phyloP scores from a whole-genome alignment of 2,797 vertebrate species.

The Lycodopsis pacificus region DNA sequence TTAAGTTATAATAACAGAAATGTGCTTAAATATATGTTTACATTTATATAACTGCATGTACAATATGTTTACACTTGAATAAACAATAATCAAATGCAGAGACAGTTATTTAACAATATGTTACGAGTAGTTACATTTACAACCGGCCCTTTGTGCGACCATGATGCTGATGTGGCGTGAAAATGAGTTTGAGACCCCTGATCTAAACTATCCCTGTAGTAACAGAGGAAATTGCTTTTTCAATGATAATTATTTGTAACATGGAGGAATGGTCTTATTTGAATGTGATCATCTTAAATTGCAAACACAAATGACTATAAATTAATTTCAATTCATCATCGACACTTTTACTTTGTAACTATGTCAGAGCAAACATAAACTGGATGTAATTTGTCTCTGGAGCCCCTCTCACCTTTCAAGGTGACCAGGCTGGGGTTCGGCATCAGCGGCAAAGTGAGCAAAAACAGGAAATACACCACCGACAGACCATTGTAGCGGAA shows the following conservation, averaged over 20 bases:
- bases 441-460: slow-evolving; percentile 76
- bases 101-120: no score
- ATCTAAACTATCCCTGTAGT: background rate
- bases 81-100: no score
- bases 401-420: slow-evolving; percentile 74
- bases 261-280: background rate
- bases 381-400: background rate
- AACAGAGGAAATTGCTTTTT: background rate
- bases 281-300: background rate
- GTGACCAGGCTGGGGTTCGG: slow-evolving; percentile 72
- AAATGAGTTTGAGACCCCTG: no score
- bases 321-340: background rate
- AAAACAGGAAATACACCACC: slow-evolving; percentile 77
- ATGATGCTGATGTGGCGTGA: no score
- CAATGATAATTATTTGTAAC: background rate
- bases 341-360: background rate
- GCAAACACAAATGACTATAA: background rate
- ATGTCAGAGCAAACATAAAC: background rate
- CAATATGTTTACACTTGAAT: no score
- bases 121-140: no score
- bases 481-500: slow-evolving; percentile 82
- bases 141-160: no score
- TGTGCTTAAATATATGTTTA: no score
- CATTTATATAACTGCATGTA: no score
- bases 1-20: no score